A percentile compares a stretch with the other conserved stretches of the same genome.
Conservation (phyloP, 2,797 vertebrate species). For the Notoglanidium macrostoma region DNA sequence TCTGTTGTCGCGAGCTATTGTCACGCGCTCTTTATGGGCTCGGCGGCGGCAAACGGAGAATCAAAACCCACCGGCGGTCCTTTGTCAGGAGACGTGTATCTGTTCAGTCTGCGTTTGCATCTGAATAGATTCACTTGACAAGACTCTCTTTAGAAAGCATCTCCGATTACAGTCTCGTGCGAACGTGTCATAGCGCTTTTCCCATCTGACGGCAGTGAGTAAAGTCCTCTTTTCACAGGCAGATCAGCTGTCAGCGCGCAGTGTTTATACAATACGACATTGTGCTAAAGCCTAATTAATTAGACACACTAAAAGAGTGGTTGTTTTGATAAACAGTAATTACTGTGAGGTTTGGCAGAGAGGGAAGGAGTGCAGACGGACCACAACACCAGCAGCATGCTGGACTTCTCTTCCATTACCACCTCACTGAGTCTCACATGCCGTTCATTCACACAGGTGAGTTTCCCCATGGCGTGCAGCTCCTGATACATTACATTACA, state of each 20-base stretch:
- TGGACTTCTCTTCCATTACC: neutral
- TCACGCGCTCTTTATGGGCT: neutral
- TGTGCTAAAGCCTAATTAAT: constrained; percentile 51
- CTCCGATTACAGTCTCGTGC: constrained; percentile 26
- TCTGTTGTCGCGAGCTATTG: neutral
- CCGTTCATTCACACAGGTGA: neutral
- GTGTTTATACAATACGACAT: constrained; percentile 26
- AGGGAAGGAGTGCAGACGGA: constrained; percentile 8
- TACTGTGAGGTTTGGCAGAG: constrained; percentile 37
- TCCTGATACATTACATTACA: neutral
- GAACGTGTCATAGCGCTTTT: constrained; percentile 16
- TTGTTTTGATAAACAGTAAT: constrained; percentile 54
- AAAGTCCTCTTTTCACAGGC: constrained; percentile 26
- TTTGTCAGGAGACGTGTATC: constrained; percentile 26
- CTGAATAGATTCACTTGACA: constrained; percentile 35
- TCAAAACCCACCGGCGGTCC: neutral
- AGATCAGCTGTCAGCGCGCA: constrained; percentile 23
- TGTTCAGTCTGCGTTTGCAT: constrained; percentile 37
- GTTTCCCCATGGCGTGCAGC: neutral
- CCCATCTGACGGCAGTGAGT: constrained; percentile 20
- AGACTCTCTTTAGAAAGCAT: constrained; percentile 27
- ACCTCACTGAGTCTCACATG: neutral
- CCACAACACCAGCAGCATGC: neutral
- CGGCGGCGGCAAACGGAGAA: neutral
- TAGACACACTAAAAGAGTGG: constrained; percentile 42